These are phyloP conservation scores for Eospalax fontanierii DNA, from an alignment of 2,797 vertebrate genomes.

Conservation along the genomic window DNA sequence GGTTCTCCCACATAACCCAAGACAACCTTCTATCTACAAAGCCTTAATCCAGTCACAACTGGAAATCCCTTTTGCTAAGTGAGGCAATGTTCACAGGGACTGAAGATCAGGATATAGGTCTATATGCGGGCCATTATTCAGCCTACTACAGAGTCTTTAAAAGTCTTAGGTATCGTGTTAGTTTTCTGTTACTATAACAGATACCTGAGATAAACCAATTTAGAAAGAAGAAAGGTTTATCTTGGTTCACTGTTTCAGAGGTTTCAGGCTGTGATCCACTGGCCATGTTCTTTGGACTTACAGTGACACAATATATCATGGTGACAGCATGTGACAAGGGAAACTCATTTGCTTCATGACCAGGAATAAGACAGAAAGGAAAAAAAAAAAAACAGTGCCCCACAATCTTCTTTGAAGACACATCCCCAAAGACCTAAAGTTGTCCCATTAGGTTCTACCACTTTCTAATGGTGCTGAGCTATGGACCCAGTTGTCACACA, in stretches of 20 bases:
- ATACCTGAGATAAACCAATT: neutral
- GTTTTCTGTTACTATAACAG: neutral
- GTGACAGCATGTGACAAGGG: neutral
- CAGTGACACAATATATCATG: neutral
- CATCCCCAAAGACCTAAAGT: neutral
- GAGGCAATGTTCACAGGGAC: neutral
- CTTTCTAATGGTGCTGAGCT: neutral
- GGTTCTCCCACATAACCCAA: neutral
- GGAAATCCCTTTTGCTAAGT: neutral
- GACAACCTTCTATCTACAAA: neutral
- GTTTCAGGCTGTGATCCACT: neutral
- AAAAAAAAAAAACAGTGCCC: neutral
- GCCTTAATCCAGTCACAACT: neutral
- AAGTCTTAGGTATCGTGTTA: neutral
- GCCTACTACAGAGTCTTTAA: neutral
- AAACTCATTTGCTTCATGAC: neutral
- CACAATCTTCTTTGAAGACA: neutral
- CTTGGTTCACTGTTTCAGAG: neutral
- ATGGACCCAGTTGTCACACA: neutral
- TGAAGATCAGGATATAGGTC: neutral
- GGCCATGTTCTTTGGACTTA: neutral
- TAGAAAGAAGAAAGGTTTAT: neutral
- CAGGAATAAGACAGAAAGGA: neutral
- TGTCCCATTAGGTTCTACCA: neutral
- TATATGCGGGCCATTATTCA: neutral